Evolutionary conservation across 2,888 invertebrate genomes (phyloP).

Genomic region (Drosophila borborema): DNA sequence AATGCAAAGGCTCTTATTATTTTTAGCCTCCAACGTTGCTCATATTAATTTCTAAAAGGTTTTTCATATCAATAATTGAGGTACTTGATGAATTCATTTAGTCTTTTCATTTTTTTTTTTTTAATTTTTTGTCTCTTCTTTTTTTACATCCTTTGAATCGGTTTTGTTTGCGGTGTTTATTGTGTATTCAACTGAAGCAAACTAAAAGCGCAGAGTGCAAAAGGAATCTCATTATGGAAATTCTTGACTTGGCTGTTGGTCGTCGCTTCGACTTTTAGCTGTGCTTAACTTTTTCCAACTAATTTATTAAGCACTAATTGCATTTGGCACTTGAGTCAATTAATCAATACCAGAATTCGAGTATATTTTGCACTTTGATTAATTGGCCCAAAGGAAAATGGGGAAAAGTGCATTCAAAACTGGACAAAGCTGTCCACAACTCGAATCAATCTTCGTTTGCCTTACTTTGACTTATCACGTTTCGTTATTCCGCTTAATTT

Average conservation of each 20-base stretch:
- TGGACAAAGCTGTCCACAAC: slow-evolving; percentile 66
- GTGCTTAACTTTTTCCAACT: slow-evolving; percentile 45
- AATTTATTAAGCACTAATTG: slow-evolving; percentile 75
- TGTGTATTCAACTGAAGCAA: slow-evolving; percentile 8
- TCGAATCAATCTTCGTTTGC: slow-evolving; percentile 76
- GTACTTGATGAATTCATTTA: not conserved
- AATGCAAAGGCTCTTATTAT: not conserved
- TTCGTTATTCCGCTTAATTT: slow-evolving; percentile 8
- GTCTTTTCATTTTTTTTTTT: not conserved
- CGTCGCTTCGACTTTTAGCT: slow-evolving; percentile 16
- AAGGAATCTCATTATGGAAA: slow-evolving; percentile 41
- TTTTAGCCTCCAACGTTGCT: not conserved
- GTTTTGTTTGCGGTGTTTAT: slow-evolving; percentile 11
- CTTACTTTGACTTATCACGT: slow-evolving; percentile 55
- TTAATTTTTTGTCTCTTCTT: not conserved
- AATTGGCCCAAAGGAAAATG: slow-evolving; percentile 49
- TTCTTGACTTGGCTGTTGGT: slow-evolving; percentile 9
- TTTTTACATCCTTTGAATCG: not conserved
- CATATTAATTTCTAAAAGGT: not conserved
- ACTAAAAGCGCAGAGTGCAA: not conserved
- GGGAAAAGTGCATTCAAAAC: slow-evolving; percentile 66
- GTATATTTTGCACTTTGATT: slow-evolving; percentile 66
- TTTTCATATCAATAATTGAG: not conserved
- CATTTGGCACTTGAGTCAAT: slow-evolving; percentile 65
- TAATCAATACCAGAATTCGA: slow-evolving; percentile 63